A percentile compares a stretch with the other conserved stretches of the same genome.
phyloP scores from a whole-genome alignment of 2,797 vertebrate species.

The Chelonia mydas region DNA sequence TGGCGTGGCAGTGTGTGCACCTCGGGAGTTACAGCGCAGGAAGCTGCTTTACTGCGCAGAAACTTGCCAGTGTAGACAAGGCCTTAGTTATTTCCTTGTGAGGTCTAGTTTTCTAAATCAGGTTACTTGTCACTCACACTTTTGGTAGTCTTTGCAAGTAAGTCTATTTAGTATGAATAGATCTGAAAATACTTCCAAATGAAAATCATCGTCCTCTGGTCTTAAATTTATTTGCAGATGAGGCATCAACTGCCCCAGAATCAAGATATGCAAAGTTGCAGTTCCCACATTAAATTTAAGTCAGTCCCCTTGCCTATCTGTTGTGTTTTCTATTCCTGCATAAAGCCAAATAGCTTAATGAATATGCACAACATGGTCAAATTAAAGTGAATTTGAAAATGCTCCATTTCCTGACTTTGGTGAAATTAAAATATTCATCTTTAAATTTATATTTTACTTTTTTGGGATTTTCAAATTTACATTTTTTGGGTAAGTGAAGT shows the following conservation, averaged over 20 bases:
- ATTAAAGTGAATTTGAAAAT: not conserved
- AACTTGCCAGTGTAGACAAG: too few relatives aligned
- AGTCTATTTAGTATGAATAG: not conserved
- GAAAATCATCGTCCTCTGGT: not conserved
- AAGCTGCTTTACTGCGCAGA: too few relatives aligned
- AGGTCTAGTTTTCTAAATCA: not conserved
- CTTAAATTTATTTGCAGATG: not conserved
- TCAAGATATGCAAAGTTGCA: not conserved
- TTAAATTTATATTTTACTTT: not conserved
- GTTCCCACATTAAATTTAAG: not conserved
- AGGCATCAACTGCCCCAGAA: too few relatives aligned
- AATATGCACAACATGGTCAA: not conserved
- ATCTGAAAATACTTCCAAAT: not conserved
- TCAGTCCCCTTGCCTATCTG: not conserved
- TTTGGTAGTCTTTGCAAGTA: not conserved
- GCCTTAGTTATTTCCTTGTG: not conserved
- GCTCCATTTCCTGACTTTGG: not conserved
- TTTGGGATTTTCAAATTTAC: not conserved
- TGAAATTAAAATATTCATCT: not conserved
- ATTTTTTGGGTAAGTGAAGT: not conserved
- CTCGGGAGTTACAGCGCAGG: too few relatives aligned
- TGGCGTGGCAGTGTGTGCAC: too few relatives aligned
- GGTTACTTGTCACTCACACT: not conserved
- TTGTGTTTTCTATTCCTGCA: not conserved
- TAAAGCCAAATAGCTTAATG: not conserved